Percentiles rank a stretch among this genome's conserved stretches.
Evolutionary conservation across 2,797 vertebrate species (phyloP).

Genomic region (Cacajao melanocephalus): DNA sequence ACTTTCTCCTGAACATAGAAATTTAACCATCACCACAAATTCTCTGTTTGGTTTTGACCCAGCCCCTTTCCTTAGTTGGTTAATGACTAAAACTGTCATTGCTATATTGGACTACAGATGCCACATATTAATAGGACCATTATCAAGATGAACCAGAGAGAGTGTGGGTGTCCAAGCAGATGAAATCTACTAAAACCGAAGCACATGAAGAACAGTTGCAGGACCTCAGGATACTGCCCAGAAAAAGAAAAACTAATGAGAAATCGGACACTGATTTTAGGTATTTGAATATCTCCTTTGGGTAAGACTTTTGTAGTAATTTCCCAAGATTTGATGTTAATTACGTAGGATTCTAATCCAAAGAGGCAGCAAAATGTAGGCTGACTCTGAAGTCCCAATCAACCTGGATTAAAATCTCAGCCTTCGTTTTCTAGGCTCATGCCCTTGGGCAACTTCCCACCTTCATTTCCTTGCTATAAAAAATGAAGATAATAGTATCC

Average conservation of each 20-base stretch:
- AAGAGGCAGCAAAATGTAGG: not conserved
- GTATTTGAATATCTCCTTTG: not conserved
- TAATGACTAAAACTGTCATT: too few relatives aligned
- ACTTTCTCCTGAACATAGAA: not conserved
- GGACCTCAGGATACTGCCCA: not conserved
- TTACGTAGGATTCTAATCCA: not conserved
- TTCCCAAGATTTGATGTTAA: not conserved
- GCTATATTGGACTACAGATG: too few relatives aligned
- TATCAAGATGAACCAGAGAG: not conserved
- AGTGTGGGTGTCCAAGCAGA: not conserved
- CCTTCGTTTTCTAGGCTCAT: not conserved
- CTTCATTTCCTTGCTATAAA: not conserved
- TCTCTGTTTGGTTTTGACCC: not conserved
- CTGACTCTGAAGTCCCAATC: not conserved
- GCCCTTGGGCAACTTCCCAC: not conserved
- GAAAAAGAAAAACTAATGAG: not conserved
- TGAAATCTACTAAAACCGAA: not conserved
- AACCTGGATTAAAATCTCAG: not conserved
- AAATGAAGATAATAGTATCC: not conserved
- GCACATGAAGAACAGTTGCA: not conserved
- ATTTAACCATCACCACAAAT: not conserved
- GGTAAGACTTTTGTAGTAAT: not conserved
- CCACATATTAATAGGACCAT: not conserved
- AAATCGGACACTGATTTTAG: not conserved
- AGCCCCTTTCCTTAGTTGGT: not conserved